Evolutionary conservation across 1,140 invertebrate species (phyloP).

Genomic region (Cheumatopsyche charites): DNA sequence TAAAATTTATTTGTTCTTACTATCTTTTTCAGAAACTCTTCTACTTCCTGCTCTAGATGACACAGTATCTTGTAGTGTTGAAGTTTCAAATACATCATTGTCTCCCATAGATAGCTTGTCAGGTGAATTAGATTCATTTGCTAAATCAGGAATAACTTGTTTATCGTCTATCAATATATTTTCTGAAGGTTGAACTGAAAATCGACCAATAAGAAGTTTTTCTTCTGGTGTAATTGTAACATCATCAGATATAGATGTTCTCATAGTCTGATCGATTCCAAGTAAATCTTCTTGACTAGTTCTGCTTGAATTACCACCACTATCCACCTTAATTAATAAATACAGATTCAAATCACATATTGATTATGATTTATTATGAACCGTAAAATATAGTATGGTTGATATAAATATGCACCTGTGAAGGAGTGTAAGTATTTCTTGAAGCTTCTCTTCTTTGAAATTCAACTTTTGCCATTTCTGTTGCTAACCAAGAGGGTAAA

Average conservation of each 20-base stretch:
- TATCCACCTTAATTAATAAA: conserved; percentile 36
- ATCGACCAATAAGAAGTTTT: conserved; percentile 43
- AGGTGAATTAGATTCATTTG: not conserved
- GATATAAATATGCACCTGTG: conserved; percentile 36
- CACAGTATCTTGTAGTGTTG: not conserved
- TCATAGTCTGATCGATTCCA: conserved; percentile 36
- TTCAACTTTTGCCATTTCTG: conserved; percentile 86
- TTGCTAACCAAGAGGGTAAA: conserved; percentile 88
- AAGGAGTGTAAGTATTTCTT: conserved; percentile 44
- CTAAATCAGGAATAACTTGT: not conserved
- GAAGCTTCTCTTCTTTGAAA: conserved; percentile 68
- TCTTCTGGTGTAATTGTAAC: conserved; percentile 47
- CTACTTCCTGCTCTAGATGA: conserved; percentile 42
- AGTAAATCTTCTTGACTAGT: conserved; percentile 47
- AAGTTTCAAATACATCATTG: conserved; percentile 45
- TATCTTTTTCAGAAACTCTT: conserved; percentile 46
- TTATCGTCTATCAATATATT: conserved; percentile 1
- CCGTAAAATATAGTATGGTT: not conserved
- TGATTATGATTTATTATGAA: not conserved
- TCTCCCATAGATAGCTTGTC: conserved; percentile 32
- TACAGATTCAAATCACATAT: not conserved
- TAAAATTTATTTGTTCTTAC: conserved; percentile 28
- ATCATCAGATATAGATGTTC: conserved; percentile 40
- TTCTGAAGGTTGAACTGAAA: conserved; percentile 42
- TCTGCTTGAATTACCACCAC: conserved; percentile 46